A percentile compares a stretch with the other conserved stretches of the same genome.
Conservation (phyloP, 1,140 invertebrate species). For the Drosophila littoralis region DNA sequence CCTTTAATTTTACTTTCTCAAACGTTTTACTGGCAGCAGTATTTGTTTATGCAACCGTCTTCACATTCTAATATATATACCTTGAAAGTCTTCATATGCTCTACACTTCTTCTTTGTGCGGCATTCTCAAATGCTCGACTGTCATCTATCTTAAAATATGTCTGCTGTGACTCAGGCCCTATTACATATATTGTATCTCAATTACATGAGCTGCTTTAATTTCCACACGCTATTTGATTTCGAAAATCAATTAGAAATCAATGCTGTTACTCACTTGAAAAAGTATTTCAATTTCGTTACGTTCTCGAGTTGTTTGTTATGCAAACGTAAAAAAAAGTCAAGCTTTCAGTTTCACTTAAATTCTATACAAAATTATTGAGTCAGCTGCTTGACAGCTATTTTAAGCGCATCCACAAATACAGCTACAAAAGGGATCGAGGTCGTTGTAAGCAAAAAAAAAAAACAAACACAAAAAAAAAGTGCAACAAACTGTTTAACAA, state of each 20-base stretch:
- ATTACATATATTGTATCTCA: not conserved
- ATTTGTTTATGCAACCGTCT: too few relatives aligned
- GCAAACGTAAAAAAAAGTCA: conserved; percentile 22
- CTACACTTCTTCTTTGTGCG: not conserved
- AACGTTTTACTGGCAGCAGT: too few relatives aligned
- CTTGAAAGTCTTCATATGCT: too few relatives aligned
- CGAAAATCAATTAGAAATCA: conserved; percentile 19
- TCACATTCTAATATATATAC: too few relatives aligned
- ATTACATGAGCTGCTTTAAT: not conserved
- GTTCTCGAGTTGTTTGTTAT: conserved; percentile 15
- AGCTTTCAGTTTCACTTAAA: conserved; percentile 45
- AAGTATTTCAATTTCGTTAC: conserved; percentile 21
- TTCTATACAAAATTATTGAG: conserved; percentile 45
- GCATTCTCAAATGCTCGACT: not conserved
- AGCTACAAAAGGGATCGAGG: conserved; percentile 46
- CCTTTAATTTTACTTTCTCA: too few relatives aligned
- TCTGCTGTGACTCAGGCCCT: not conserved
- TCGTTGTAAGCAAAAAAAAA: conserved; percentile 30
- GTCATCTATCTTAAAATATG: not conserved
- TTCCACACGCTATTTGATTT: not conserved
- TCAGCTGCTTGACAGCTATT: conserved; percentile 41
- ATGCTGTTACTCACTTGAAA: conserved; percentile 11
- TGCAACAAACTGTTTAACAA: conserved; percentile 62
- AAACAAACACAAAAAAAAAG: conserved; percentile 33
- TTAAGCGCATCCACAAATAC: conserved; percentile 24